Evolutionary conservation across 2,797 vertebrate species (phyloP).

Genomic region (Anomalospiza imberbis): DNA sequence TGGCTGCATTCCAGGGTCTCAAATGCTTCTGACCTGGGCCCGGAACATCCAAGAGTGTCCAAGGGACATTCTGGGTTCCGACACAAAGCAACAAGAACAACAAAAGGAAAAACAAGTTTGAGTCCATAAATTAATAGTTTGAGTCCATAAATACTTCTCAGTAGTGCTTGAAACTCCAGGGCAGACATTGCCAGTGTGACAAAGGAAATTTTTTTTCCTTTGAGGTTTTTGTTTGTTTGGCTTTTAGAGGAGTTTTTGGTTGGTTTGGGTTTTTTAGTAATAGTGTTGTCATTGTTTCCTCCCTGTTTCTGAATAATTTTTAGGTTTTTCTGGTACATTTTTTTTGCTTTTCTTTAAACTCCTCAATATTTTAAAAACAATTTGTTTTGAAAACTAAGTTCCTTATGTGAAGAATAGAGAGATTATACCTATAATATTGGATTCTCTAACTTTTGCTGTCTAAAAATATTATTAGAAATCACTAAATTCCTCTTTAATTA

Average conservation of each 20-base stretch:
- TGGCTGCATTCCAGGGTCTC: too few relatives aligned
- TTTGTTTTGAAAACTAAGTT: neutral
- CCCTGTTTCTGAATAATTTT: neutral
- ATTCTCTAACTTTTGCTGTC: neutral
- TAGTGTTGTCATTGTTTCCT: rapidly evolving
- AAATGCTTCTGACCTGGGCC: too few relatives aligned
- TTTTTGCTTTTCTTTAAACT: neutral
- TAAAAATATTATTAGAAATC: neutral
- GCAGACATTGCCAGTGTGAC: neutral
- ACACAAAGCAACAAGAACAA: neutral
- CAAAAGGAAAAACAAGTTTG: neutral
- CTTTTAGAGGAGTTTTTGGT: neutral
- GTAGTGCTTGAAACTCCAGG: neutral
- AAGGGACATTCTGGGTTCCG: too few relatives aligned
- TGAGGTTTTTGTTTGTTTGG: neutral
- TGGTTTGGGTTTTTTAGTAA: neutral
- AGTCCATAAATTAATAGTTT: too few relatives aligned
- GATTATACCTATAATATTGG: neutral
- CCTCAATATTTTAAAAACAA: neutral
- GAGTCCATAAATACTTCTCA: neutral
- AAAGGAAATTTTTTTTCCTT: neutral
- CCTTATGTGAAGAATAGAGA: neutral
- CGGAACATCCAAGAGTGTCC: too few relatives aligned
- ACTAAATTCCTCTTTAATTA: neutral
- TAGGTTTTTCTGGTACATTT: neutral